phyloP scores from a whole-genome alignment of 2,888 invertebrate species.

The Isoperla grammatica region DNA sequence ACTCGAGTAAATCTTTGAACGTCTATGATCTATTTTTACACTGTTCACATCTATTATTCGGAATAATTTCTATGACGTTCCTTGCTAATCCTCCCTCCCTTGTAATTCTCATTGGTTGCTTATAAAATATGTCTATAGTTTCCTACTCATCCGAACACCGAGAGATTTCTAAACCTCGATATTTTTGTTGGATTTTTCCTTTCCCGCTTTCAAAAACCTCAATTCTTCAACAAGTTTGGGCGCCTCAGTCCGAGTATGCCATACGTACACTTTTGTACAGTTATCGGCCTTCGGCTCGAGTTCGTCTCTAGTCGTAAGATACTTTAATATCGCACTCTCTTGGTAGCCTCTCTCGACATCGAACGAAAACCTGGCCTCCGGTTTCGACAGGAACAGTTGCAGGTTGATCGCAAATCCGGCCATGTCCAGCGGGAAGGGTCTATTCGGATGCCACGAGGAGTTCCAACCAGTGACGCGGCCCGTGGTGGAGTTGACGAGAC shows the following conservation, averaged over 20 bases:
- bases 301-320: conserved; percentile 61
- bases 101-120: too few species aligned
- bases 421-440: conserved; percentile 97
- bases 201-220: conserved; percentile 48
- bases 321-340: conserved; percentile 76
- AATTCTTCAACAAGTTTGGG: conserved; percentile 69
- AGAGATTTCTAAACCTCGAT: conserved; percentile 48
- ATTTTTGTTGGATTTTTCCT: conserved; percentile 49
- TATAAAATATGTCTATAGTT: too few species aligned
- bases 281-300: conserved; percentile 87
- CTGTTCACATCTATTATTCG: too few species aligned
- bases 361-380: conserved; percentile 73
- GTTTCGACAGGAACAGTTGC: conserved; percentile 62
- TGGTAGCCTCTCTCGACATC: conserved; percentile 84
- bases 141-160: background rate
- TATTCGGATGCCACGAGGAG: conserved; percentile 81
- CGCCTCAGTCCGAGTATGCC: conserved; percentile 96
- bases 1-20: too few species aligned
- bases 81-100: too few species aligned
- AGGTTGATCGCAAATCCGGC: conserved; percentile 91
- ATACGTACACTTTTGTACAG: conserved; percentile 93
- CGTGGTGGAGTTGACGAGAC: conserved; percentile 61
- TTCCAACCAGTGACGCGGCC: conserved; percentile 58
- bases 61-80: too few species aligned
- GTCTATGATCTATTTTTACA: too few species aligned